Evolutionary conservation across 2,113 vertebrate species (phyloP).

Genomic region (Cheirogaleus medius): DNA sequence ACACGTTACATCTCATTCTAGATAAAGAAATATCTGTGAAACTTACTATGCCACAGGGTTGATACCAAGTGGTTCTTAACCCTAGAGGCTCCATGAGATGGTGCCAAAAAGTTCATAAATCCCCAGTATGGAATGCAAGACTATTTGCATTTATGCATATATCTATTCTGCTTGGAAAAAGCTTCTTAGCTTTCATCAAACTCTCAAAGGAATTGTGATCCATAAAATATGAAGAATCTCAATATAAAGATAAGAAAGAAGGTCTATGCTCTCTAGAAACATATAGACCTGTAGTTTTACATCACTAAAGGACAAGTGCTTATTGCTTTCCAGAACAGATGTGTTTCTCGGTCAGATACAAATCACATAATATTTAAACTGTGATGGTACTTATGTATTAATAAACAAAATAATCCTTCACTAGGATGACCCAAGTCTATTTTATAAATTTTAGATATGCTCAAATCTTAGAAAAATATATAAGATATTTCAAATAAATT

Average conservation of each 20-base stretch:
- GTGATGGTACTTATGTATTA: background rate
- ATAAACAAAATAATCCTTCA: background rate
- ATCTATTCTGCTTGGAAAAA: background rate
- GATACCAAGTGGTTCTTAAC: background rate
- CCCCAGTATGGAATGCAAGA: background rate
- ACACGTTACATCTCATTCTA: background rate
- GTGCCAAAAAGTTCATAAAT: background rate
- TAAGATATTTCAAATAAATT: background rate
- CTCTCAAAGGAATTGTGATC: background rate
- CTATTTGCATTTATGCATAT: background rate
- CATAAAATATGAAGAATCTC: conserved; percentile 7
- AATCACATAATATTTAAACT: background rate
- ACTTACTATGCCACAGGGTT: background rate
- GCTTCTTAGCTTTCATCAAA: background rate
- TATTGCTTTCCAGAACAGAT: background rate
- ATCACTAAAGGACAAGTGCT: background rate
- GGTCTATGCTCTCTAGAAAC: background rate
- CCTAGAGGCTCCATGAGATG: background rate
- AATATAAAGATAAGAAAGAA: background rate
- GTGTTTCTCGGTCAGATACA: background rate
- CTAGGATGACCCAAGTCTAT: background rate
- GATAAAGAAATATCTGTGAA: background rate
- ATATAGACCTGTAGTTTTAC: background rate
- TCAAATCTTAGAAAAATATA: background rate
- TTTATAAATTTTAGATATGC: background rate